Conservation (phyloP, 2,797 vertebrate genomes). For the Labroides dimidiatus region DNA sequence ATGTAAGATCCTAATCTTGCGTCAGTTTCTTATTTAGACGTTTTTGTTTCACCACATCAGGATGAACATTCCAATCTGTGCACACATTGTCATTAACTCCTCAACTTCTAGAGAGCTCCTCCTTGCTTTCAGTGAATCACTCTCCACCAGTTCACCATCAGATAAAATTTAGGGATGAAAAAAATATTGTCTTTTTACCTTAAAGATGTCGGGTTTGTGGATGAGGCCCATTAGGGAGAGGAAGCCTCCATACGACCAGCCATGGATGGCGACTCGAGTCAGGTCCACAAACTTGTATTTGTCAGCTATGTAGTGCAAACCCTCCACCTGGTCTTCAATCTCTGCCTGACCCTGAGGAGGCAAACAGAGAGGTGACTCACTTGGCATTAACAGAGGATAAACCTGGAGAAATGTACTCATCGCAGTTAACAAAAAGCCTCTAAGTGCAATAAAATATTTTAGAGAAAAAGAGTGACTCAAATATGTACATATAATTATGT, state of each 20-base stretch:
- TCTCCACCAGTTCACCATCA: neutral
- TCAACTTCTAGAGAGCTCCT: neutral
- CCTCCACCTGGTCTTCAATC: constrained; percentile 97
- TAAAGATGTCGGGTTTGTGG: constrained; percentile 93
- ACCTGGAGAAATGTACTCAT: too few species aligned
- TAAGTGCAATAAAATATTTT: too few species aligned
- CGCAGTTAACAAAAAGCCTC: too few species aligned
- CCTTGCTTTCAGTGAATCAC: neutral
- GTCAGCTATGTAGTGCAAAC: constrained; percentile 92
- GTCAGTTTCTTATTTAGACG: too few species aligned
- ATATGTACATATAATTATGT: too few species aligned
- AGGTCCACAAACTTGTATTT: constrained; percentile 95
- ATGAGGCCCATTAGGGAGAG: constrained; percentile 97
- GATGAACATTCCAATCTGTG: too few species aligned
- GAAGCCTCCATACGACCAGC: constrained; percentile 98
- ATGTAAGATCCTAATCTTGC: too few species aligned
- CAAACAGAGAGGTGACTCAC: neutral
- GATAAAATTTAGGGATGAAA: too few species aligned
- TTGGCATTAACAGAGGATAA: neutral
- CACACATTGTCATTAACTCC: too few species aligned
- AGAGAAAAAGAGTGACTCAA: too few species aligned
- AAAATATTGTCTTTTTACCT: constrained; percentile 78
- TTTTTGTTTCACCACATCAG: too few species aligned
- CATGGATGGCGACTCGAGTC: constrained; percentile 94
- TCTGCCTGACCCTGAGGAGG: constrained; percentile 92